Base-by-base conservation (phyloP, 1,140 invertebrate genomes). In the Oedothorax gibbosus region DNA sequence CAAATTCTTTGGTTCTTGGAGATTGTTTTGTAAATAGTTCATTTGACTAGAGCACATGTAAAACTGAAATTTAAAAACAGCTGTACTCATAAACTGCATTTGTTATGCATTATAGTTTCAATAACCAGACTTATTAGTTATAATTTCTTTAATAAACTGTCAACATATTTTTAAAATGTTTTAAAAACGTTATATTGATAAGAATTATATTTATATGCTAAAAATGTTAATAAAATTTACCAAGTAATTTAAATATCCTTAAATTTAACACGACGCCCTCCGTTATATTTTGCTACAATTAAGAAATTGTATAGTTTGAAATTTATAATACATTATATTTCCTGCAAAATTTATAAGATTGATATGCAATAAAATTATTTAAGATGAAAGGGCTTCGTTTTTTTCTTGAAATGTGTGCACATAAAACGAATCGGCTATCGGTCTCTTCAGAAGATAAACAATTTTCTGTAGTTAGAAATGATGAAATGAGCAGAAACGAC, bases 201-300 rank as follows among this genome's bases (percentile, higher is more conserved):
- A 35, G 57, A 62, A 18, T 62, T 12, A 62, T 12, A 62, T 15
- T 62, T 62, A 62, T 12, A 62, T 62, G 18, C 12, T 15, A 56
- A 75, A 56, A 35, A 75, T 75, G 56, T 75, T 75, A 75, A 75
- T 57, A 57, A 57, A 7, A 75, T 75, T 75, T 21, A 8, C 11
- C 21, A 75, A 66, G 21, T 15, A 75, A 35, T 60, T 57, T 35
- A 35, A 35, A 35, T 2, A 35, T 35, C 35, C 35, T 5, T 35
- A 35, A 35, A 35, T 35, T 35, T 35, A 35, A 35, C 35, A 35
- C 35, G 12, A 82, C 62, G 60, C 80, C 80, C 60, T 73, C 69
- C 80, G 73, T 82, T 82, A 56, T 82, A 82, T 82, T 82, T 82
- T 82, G 80, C 69, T 73, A 82, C 50, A 35, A 82, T 72, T 53